These are phyloP conservation scores for Argyresthia albistria DNA, from an alignment of 2,888 invertebrate species.

Conservation along the genomic window DNA sequence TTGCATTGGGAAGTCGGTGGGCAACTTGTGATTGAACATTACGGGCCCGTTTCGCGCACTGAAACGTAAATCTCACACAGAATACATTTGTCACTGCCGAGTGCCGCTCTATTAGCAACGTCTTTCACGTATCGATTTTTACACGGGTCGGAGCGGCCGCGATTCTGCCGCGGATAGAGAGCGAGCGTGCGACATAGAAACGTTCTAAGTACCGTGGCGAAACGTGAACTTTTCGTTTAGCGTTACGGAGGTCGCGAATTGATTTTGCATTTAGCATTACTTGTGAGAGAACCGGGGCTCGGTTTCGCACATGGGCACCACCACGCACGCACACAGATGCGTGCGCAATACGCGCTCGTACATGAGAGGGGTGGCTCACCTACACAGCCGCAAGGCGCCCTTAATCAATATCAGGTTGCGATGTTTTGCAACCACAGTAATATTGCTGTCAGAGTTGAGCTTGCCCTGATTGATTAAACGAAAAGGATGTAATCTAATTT, in stretches of 20 bases:
- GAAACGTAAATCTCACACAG: conserved; percentile 32
- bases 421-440: conserved; percentile 26
- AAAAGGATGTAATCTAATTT: background rate
- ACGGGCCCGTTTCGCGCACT: conserved; percentile 29
- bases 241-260: conserved; percentile 14
- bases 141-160: conserved; percentile 15
- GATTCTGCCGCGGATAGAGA: background rate
- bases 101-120: conserved; percentile 1
- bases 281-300: background rate
- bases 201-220: conserved; percentile 20
- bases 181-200: background rate
- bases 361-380: conserved; percentile 22
- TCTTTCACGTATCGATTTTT: conserved; percentile 3
- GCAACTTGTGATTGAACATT: conserved; percentile 73
- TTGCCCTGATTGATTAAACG: background rate
- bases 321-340: conserved; percentile 24
- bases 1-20: conserved; percentile 82
- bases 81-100: conserved; percentile 29
- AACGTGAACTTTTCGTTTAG: conserved; percentile 10
- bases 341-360: conserved; percentile 12
- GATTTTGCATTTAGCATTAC: conserved; percentile 22
- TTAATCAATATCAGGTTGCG: conserved; percentile 59
- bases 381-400: conserved; percentile 45
- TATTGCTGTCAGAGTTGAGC: conserved; percentile 32
- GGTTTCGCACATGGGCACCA: conserved; percentile 28